Conservation (phyloP, 2,888 invertebrate genomes). For the Tenthredo livida region DNA sequence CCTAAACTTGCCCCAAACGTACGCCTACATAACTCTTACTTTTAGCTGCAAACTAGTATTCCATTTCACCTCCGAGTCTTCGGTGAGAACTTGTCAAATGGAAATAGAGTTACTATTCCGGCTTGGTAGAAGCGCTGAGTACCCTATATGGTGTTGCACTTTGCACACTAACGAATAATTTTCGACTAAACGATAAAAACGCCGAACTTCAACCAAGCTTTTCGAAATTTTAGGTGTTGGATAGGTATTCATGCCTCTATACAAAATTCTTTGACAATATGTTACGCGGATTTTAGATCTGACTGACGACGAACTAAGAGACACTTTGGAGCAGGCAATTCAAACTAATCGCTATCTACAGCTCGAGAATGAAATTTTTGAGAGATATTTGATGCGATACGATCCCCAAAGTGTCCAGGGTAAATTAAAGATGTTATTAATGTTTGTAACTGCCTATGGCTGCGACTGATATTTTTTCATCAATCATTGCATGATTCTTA, state of each 20-base stretch:
- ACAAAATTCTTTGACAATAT: background rate
- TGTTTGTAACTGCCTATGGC: conserved; percentile 70
- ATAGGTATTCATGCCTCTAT: background rate
- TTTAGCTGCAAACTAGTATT: too few species aligned
- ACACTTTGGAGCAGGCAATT: conserved; percentile 61
- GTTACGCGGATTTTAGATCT: conserved; percentile 63
- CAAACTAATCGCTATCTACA: conserved; percentile 70
- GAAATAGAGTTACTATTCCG: too few species aligned
- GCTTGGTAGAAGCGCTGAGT: too few species aligned
- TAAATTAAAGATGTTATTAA: conserved; percentile 68
- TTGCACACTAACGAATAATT: too few species aligned
- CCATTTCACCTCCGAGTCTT: too few species aligned
- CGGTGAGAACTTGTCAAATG: too few species aligned
- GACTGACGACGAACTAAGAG: conserved; percentile 65
- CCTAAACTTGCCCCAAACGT: too few species aligned
- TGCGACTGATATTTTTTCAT: conserved; percentile 61
- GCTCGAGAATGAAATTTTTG: conserved; percentile 81
- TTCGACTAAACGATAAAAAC: too few species aligned
- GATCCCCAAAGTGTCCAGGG: conserved; percentile 79
- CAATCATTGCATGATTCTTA: conserved; percentile 51
- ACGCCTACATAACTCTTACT: too few species aligned
- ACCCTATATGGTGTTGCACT: too few species aligned
- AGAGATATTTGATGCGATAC: conserved; percentile 78
- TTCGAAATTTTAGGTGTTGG: background rate
- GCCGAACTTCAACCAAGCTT: background rate